Evolutionary conservation across 2,797 vertebrate species (phyloP).

Genomic region (Anabacerthia variegaticeps): DNA sequence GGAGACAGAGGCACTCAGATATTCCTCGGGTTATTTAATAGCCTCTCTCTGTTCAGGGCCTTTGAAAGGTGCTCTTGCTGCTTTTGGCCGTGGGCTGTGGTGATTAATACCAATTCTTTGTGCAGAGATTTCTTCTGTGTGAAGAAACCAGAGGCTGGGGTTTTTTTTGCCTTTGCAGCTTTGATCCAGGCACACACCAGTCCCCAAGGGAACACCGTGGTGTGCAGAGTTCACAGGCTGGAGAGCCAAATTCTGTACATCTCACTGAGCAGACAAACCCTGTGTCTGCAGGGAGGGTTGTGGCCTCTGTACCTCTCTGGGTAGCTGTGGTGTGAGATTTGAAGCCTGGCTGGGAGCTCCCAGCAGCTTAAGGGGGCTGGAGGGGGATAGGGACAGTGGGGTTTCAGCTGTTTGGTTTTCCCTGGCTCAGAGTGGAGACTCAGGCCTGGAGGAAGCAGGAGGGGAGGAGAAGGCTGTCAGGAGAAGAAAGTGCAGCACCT

Average conservation of each 20-base stretch:
- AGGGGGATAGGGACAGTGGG: neutral
- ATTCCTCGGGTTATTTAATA: conserved; percentile 1
- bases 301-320: neutral
- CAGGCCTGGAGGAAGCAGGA: neutral
- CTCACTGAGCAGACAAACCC: neutral
- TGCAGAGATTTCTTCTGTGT: neutral
- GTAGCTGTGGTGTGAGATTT: conserved; percentile 9
- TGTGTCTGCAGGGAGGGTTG: conserved; percentile 2
- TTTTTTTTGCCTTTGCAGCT: neutral
- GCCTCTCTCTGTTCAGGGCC: neutral
- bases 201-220: neutral
- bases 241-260: neutral
- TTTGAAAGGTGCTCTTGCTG: conserved; percentile 50
- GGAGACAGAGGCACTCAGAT: neutral
- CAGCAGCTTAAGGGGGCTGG: neutral
- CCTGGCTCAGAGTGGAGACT: neutral
- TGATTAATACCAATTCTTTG: conserved; percentile 33
- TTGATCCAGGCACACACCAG: conserved; percentile 5
- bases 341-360: neutral
- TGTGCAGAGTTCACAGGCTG: neutral
- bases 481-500: neutral
- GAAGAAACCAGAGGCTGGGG: neutral
- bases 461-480: neutral
- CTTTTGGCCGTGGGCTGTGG: neutral
- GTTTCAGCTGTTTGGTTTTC: neutral